These are phyloP conservation scores for Neelides folsomi DNA, from an alignment of 2,888 invertebrate species.

Conservation along the genomic window DNA sequence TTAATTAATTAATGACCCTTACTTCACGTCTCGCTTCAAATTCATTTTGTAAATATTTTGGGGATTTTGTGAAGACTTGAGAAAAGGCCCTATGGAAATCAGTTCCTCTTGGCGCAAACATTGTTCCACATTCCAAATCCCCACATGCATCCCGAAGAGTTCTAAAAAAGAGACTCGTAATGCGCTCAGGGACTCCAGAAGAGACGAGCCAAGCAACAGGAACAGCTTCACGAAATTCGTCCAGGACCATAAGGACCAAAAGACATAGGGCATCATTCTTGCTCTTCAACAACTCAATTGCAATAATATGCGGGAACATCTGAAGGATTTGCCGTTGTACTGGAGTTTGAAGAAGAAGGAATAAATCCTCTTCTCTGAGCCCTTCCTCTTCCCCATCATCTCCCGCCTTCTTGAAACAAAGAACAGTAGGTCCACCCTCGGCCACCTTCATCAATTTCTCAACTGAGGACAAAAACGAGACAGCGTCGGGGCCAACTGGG, in stretches of 20 bases:
- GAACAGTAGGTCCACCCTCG: slow-evolving; percentile 25
- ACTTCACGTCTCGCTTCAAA: slow-evolving; percentile 19
- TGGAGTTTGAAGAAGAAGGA: slow-evolving; percentile 27
- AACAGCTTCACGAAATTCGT: slow-evolving; percentile 26
- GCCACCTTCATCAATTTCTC: slow-evolving; percentile 20
- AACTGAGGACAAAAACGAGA: too few species aligned
- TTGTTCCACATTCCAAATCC: slow-evolving; percentile 13
- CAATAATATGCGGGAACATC: slow-evolving; percentile 19
- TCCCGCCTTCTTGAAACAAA: slow-evolving; percentile 22
- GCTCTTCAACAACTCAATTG: slow-evolving; percentile 22
- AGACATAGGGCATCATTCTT: slow-evolving; percentile 17
- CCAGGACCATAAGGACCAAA: slow-evolving; percentile 18
- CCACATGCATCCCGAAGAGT: slow-evolving; percentile 17
- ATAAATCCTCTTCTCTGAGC: slow-evolving; percentile 17
- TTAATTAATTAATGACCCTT: too few species aligned
- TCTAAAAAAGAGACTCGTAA: slow-evolving; percentile 16
- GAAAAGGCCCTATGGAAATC: slow-evolving; percentile 16
- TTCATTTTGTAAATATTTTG: slow-evolving; percentile 20
- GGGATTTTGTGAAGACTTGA: slow-evolving; percentile 14
- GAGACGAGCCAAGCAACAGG: slow-evolving; percentile 28
- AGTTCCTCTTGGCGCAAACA: slow-evolving; percentile 19
- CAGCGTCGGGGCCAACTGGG: too few species aligned
- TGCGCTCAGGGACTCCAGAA: slow-evolving; percentile 10
- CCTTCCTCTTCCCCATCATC: slow-evolving; percentile 20
- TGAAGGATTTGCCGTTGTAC: slow-evolving; percentile 27